phyloP scores from a whole-genome alignment of 2,797 vertebrate species.

The Propithecus perrieri region DNA sequence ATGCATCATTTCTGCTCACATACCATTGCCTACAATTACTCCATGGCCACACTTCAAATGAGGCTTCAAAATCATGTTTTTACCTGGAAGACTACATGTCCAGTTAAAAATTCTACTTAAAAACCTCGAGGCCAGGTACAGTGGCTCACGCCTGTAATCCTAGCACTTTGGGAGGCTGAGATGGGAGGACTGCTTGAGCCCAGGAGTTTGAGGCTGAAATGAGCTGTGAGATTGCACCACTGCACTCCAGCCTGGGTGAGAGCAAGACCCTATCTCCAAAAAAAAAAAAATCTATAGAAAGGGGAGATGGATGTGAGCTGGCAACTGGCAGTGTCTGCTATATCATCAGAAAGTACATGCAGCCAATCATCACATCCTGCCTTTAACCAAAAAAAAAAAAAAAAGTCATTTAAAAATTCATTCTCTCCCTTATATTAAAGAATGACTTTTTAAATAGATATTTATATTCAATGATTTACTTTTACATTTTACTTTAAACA shows the following conservation, averaged over 20 bases:
- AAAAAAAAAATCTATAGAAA: not conserved
- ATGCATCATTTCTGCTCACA: too few relatives aligned
- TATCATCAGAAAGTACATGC: not conserved
- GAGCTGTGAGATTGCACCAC: not conserved
- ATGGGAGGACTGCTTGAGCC: too few relatives aligned
- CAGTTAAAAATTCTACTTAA: not conserved
- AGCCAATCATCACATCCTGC: not conserved
- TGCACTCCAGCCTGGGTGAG: not conserved
- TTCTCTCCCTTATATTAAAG: not conserved
- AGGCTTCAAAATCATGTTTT: not conserved
- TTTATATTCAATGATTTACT: not conserved
- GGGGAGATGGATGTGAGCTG: not conserved
- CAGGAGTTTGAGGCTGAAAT: not conserved
- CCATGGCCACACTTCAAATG: not conserved
- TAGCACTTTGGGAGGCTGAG: not conserved
- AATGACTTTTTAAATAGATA: not conserved
- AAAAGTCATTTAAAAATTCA: not conserved
- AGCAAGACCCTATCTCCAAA: not conserved
- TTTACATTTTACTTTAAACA: not conserved
- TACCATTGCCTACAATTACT: not conserved
- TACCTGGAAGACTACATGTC: not conserved
- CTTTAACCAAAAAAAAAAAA: not conserved
- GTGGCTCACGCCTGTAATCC: not conserved
- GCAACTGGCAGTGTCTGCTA: not conserved
- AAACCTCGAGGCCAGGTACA: not conserved